These are phyloP conservation scores for Lordiphosa clarofinis DNA, from an alignment of 1,140 invertebrate genomes.

Conservation along the genomic window DNA sequence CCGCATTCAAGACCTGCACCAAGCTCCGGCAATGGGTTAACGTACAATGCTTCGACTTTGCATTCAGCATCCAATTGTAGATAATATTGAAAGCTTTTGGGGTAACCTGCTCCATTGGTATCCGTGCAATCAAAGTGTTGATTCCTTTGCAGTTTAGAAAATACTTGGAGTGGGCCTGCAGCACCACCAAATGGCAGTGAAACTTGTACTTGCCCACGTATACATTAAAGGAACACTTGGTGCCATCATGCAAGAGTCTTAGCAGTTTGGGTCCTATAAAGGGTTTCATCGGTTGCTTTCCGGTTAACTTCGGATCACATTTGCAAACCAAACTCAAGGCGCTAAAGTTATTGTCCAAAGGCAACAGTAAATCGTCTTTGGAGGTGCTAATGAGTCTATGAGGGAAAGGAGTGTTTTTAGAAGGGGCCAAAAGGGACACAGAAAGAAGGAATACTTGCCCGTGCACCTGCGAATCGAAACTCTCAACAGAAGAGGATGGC, in stretches of 20 bases:
- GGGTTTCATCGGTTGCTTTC: neutral
- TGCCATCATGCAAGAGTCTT: neutral
- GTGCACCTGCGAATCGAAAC: neutral
- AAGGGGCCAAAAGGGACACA: neutral
- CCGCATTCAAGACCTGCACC: conserved; percentile 83
- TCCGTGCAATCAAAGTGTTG: conserved; percentile 2
- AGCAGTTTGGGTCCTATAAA: neutral
- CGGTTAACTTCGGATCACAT: neutral
- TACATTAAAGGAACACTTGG: conserved; percentile 10
- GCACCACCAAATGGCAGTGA: conserved; percentile 25
- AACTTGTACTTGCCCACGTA: conserved; percentile 30
- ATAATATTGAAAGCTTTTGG: conserved; percentile 84
- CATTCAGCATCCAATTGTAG: conserved; percentile 87
- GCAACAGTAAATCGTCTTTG: neutral
- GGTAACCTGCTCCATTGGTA: conserved; percentile 79
- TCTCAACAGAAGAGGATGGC: neutral
- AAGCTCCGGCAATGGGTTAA: conserved; percentile 52
- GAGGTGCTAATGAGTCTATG: neutral
- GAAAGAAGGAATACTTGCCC: neutral
- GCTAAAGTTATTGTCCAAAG: neutral
- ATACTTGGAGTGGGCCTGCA: conserved; percentile 27
- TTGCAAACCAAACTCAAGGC: neutral
- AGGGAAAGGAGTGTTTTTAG: neutral
- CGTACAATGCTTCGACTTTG: conserved; percentile 83
- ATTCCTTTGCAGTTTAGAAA: conserved; percentile 4